Evolutionary conservation across 2,113 vertebrate genomes (phyloP).

Genomic region (Peromyscus maniculatus): DNA sequence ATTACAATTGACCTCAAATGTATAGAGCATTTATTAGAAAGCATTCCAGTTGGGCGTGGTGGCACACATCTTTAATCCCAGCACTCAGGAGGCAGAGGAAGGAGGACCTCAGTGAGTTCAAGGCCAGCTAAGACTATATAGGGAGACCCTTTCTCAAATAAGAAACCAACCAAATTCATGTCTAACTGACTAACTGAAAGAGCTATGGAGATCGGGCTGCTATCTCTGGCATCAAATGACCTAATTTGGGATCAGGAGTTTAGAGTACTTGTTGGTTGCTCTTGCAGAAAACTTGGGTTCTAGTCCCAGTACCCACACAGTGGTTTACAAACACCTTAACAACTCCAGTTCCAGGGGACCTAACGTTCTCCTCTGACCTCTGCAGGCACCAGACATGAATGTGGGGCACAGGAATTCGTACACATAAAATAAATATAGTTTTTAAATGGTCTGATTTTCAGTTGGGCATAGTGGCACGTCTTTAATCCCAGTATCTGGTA

Average conservation of each 20-base stretch:
- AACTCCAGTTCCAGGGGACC: background rate
- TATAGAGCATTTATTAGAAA: too few relatives aligned
- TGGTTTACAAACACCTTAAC: background rate
- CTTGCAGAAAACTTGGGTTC: too few relatives aligned
- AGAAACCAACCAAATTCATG: background rate
- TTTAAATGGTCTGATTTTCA: background rate
- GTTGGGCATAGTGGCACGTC: background rate
- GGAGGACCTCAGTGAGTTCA: background rate
- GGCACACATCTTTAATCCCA: background rate
- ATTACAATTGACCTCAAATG: background rate
- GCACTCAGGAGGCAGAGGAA: background rate
- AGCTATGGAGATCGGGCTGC: background rate
- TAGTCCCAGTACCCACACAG: background rate
- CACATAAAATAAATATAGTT: background rate
- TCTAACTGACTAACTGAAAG: background rate
- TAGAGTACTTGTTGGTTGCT: background rate
- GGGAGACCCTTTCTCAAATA: background rate
- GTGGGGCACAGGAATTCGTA: background rate
- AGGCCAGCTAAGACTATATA: background rate
- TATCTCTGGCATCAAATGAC: background rate
- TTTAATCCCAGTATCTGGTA: background rate
- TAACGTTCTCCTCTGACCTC: background rate
- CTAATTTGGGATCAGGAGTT: background rate
- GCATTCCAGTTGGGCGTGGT: too few relatives aligned
- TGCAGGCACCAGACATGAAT: background rate